Evolutionary conservation across 2,113 vertebrate species (phyloP).

Genomic region (Mus musculus): DNA sequence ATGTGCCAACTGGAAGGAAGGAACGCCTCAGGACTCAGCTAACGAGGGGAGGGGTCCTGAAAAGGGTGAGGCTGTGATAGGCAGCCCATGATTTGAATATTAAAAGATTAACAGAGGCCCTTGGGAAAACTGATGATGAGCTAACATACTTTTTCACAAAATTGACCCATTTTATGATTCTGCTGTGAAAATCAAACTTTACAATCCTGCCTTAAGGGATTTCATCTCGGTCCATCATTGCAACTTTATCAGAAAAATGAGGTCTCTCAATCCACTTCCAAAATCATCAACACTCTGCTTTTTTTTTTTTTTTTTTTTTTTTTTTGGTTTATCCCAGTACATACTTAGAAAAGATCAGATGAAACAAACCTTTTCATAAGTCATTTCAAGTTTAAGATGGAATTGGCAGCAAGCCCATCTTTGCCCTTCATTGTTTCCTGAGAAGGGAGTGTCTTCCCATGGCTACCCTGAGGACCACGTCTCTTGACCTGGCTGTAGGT

Average conservation of each 20-base stretch:
- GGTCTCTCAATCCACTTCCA: neutral
- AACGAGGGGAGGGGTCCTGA: neutral
- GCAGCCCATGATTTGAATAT: slow-evolving; percentile 49
- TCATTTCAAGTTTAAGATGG: neutral
- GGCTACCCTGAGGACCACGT: neutral
- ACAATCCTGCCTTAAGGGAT: neutral
- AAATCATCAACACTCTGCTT: neutral
- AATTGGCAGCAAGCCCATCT: neutral
- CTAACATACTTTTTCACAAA: slow-evolving; percentile 47
- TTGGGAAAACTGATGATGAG: slow-evolving; percentile 49
- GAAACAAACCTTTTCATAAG: neutral
- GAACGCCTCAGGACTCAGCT: neutral
- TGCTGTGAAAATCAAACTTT: slow-evolving; percentile 39
- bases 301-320: neutral
- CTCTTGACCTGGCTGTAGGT: neutral
- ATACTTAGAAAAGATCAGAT: neutral
- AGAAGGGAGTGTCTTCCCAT: neutral
- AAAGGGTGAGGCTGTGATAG: neutral
- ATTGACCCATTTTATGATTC: slow-evolving; percentile 64
- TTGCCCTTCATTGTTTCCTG: neutral
- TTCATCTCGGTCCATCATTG: neutral
- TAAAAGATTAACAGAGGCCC: slow-evolving; percentile 60
- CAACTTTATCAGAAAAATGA: neutral
- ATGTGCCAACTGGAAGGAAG: neutral
- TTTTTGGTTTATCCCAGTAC: neutral